Evolutionary conservation across 2,113 vertebrate species (phyloP).

Genomic region (Saguinus imperator): DNA sequence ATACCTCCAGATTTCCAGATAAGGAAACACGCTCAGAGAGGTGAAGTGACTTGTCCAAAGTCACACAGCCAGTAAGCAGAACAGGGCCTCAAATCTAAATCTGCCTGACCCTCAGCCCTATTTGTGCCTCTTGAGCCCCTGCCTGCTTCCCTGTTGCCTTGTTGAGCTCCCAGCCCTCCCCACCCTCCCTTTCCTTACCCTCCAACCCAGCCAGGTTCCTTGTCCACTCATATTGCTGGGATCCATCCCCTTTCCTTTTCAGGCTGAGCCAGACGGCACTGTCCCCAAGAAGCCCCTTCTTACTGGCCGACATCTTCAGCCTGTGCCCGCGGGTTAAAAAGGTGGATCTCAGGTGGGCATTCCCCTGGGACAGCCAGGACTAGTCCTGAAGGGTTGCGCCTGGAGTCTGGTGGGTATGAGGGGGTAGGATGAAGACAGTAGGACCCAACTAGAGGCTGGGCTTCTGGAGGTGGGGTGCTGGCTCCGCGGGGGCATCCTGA

Average conservation of each 20-base stretch:
- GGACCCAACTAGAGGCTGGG: neutral
- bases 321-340: conserved; percentile 79
- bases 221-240: neutral
- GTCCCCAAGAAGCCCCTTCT: conserved; percentile 77
- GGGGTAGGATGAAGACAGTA: neutral
- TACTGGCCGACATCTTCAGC: conserved; percentile 81
- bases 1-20: neutral
- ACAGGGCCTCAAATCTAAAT: neutral
- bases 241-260: neutral
- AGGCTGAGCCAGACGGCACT: conserved; percentile 87
- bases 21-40: neutral
- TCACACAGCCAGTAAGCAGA: neutral
- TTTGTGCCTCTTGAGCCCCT: neutral
- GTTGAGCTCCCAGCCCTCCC: neutral
- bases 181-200: neutral
- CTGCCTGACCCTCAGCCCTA: rapidly evolving
- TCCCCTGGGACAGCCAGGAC: neutral
- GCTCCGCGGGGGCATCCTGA: neutral
- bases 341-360: conserved; percentile 82
- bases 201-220: neutral
- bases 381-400: neutral
- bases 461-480: neutral
- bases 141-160: neutral
- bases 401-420: neutral
- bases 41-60: neutral